These are phyloP conservation scores for Triops cancriformis DNA, from an alignment of 1,140 invertebrate species.

Conservation along the genomic window DNA sequence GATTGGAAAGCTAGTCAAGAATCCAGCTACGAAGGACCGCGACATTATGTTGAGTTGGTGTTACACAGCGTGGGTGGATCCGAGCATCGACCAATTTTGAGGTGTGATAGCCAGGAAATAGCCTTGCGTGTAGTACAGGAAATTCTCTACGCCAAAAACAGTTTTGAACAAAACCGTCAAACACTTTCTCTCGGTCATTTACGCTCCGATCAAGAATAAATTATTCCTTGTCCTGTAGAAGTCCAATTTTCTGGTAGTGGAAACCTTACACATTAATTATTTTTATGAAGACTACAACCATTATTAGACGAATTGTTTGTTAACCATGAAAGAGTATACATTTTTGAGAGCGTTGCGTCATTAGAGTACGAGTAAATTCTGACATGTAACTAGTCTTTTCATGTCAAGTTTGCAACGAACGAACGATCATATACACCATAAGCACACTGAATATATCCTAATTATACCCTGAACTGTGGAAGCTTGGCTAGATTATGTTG, in stretches of 20 bases:
- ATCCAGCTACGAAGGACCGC: slow-evolving; percentile 34
- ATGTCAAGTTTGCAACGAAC: too few relatives aligned
- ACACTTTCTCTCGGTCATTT: slow-evolving; percentile 33
- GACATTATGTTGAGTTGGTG: slow-evolving; percentile 68
- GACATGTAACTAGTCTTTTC: too few relatives aligned
- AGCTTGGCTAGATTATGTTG: too few relatives aligned
- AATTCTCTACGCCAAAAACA: slow-evolving; percentile 76
- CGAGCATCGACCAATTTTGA: slow-evolving; percentile 57
- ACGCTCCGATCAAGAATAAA: neutral
- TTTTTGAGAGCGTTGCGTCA: too few relatives aligned
- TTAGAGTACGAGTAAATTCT: too few relatives aligned
- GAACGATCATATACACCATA: too few relatives aligned
- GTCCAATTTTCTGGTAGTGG: neutral
- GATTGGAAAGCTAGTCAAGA: slow-evolving; percentile 44
- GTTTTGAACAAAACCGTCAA: slow-evolving; percentile 68
- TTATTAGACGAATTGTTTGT: too few relatives aligned
- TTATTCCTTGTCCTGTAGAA: neutral
- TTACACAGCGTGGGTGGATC: slow-evolving; percentile 42
- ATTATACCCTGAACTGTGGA: too few relatives aligned
- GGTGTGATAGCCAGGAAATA: slow-evolving; percentile 67
- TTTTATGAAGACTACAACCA: too few relatives aligned
- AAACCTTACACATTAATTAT: too few relatives aligned
- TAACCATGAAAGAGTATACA: too few relatives aligned
- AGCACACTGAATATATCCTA: too few relatives aligned
- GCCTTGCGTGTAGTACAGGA: slow-evolving; percentile 67